phyloP scores from a whole-genome alignment of 1,140 invertebrate genomes.

The Hylaeus anthracinus region DNA sequence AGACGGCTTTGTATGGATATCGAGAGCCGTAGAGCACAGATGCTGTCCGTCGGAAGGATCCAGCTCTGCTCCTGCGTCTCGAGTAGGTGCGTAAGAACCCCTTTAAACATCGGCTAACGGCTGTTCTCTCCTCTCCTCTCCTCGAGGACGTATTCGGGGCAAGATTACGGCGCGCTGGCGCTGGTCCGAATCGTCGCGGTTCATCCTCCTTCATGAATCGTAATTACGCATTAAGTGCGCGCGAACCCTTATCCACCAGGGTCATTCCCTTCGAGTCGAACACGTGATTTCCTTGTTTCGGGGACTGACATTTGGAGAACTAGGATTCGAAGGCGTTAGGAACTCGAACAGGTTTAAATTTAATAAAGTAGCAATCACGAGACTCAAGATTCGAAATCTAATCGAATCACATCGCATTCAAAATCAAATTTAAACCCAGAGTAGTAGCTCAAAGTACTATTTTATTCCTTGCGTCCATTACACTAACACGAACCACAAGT shows the following conservation, averaged over 20 bases:
- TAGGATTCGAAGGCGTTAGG: no score
- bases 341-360: no score
- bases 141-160: conserved; percentile 50
- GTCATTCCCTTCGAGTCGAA: no score
- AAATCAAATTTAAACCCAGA: no score
- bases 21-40: conserved; percentile 76
- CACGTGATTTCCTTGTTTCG: no score
- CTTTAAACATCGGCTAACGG: conserved; percentile 70
- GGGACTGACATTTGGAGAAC: no score
- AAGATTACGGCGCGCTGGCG: conserved; percentile 54
- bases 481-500: no score
- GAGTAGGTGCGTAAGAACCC: conserved; percentile 68
- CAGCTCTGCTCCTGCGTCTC: conserved; percentile 34
- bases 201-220: conserved; percentile 73
- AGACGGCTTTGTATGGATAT: conserved; percentile 81
- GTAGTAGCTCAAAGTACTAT: no score
- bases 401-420: no score
- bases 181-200: conserved; percentile 51
- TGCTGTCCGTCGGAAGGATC: conserved; percentile 73
- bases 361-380: no score
- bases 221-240: conserved; percentile 73
- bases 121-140: conserved; percentile 41
- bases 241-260: neutral
- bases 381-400: no score
- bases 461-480: no score